Evolutionary conservation across 2,113 vertebrate genomes (phyloP).

Genomic region (Ciconia boyciana): DNA sequence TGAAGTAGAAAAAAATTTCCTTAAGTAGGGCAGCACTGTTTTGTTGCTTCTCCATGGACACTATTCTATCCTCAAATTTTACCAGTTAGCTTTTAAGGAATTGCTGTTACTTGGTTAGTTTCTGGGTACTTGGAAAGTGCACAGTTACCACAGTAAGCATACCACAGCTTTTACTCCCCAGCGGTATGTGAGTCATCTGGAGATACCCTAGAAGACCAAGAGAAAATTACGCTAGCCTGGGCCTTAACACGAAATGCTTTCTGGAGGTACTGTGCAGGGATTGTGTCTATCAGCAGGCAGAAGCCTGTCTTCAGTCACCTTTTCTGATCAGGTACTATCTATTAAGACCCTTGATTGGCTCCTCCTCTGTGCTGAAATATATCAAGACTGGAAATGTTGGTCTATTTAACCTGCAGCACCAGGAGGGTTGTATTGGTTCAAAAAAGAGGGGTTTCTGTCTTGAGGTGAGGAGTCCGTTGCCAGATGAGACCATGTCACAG

Average conservation of each 20-base stretch:
- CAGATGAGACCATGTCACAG: neutral
- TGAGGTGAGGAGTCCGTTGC: neutral
- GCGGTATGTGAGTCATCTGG: neutral
- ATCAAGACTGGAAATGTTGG: neutral
- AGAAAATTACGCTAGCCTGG: neutral
- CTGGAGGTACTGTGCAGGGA: neutral
- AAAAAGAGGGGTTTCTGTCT: neutral
- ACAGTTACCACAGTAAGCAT: too few species aligned
- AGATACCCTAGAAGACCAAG: neutral
- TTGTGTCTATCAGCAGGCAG: neutral
- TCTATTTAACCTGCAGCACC: neutral
- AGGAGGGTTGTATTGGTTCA: neutral
- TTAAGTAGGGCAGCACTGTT: neutral
- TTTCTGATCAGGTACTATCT: neutral
- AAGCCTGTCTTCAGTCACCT: neutral
- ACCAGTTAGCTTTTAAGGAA: neutral
- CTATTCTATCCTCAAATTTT: neutral
- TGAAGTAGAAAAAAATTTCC: neutral
- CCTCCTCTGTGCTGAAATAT: neutral
- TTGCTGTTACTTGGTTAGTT: neutral
- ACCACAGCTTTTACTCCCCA: neutral
- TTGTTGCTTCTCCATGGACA: neutral
- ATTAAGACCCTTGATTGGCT: neutral
- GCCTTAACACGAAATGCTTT: neutral
- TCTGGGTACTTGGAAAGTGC: neutral